Conservation (phyloP, 30 jellyfish, hydroid and myxozoan species). For the Catostylus mosaicus region DNA sequence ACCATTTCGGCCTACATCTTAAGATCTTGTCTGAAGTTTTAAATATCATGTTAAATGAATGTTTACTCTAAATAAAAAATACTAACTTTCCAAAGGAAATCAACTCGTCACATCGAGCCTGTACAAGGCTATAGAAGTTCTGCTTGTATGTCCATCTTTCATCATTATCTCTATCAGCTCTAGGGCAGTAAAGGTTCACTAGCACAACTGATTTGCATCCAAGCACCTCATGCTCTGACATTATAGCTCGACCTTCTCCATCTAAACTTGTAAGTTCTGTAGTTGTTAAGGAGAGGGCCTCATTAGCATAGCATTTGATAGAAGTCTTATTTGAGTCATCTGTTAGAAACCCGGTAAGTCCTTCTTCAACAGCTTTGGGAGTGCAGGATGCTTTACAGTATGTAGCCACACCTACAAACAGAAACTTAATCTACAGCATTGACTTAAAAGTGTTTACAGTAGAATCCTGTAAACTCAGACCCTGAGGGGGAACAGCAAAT, state of each 20-base stretch:
- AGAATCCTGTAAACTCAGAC: no score
- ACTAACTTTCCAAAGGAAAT: constrained; percentile 64
- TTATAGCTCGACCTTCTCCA: constrained; percentile 82
- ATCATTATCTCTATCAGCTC: constrained; percentile 83
- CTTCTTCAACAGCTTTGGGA: constrained; percentile 90
- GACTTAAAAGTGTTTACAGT: no score
- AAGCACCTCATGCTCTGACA: constrained; percentile 72
- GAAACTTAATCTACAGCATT: no score
- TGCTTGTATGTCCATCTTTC: constrained; percentile 83
- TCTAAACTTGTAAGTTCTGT: constrained; percentile 57
- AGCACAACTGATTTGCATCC: constrained; percentile 54
- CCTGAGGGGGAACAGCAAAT: no score
- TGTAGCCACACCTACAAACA: constrained; percentile 87
- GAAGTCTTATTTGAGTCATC: constrained; percentile 7
- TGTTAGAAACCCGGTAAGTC: constrained; percentile 71
- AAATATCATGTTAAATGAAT: not conserved
- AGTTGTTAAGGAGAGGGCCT: not conserved
- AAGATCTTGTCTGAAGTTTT: no score
- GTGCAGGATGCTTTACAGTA: constrained; percentile 67
- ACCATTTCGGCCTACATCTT: no score
- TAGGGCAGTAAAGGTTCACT: constrained; percentile 89
- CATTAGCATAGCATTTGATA: constrained; percentile 17
- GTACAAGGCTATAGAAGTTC: constrained; percentile 74
- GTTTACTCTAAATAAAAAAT: no score
- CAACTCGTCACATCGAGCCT: constrained; percentile 71